Percentiles rank a stretch among this genome's conserved stretches.
Evolutionary conservation across 2,888 invertebrate species (phyloP).

Genomic region (Melieria picta): DNA sequence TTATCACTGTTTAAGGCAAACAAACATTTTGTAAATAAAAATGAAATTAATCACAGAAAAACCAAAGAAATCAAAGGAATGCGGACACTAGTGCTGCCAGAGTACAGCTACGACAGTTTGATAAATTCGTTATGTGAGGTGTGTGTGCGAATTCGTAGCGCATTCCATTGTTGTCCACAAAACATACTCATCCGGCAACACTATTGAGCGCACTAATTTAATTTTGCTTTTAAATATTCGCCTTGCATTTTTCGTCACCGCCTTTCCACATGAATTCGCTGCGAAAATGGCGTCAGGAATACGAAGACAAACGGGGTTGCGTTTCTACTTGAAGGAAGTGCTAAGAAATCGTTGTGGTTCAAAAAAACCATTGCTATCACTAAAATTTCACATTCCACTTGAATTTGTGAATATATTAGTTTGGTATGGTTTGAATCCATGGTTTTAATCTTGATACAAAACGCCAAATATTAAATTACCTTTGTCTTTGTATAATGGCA

Average conservation of each 20-base stretch:
- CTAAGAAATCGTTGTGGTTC: too few relatives aligned
- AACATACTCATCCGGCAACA: neutral
- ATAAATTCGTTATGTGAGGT: too few relatives aligned
- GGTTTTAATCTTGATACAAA: too few relatives aligned
- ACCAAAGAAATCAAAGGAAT: neutral
- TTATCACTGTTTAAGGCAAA: neutral
- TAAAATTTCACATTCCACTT: too few relatives aligned
- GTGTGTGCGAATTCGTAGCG: neutral
- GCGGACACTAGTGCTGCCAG: neutral
- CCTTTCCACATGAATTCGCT: constrained; percentile 18
- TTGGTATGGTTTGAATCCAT: too few relatives aligned
- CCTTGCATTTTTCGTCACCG: constrained; percentile 12
- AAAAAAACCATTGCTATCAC: too few relatives aligned
- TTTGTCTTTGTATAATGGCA: too few relatives aligned
- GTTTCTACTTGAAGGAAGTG: too few relatives aligned
- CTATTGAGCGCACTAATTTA: constrained; percentile 33
- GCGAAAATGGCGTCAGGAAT: constrained; percentile 16
- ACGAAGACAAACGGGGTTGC: too few relatives aligned
- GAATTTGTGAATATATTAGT: too few relatives aligned
- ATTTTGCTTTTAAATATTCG: constrained; percentile 24
- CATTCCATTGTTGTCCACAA: constrained; percentile 12
- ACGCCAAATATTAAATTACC: too few relatives aligned
- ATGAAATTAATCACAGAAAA: constrained; percentile 1
- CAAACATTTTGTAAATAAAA: constrained; percentile 4
- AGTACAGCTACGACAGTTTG: constrained; percentile 9